Evolutionary conservation across 2,888 invertebrate species (phyloP).

Genomic region (Zaprionus obscuricornis): DNA sequence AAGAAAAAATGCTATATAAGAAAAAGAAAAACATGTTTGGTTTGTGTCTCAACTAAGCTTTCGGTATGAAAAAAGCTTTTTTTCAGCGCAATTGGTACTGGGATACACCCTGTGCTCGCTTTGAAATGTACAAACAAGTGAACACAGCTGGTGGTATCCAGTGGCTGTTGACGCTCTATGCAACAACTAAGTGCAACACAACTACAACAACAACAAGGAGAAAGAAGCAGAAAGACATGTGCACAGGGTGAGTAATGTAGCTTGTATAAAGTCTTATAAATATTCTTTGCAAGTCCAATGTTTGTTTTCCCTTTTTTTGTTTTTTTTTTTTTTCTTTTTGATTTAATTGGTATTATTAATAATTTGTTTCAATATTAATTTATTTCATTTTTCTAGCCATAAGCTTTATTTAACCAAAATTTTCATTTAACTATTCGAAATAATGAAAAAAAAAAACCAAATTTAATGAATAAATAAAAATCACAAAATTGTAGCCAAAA

Average conservation of each 20-base stretch:
- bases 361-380: conserved; percentile 48
- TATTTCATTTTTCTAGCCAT: conserved; percentile 59
- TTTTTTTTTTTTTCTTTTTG: conserved; percentile 27
- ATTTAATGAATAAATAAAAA: conserved; percentile 11
- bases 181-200: conserved; percentile 46
- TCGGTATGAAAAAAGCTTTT: conserved; percentile 38
- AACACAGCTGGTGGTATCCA: conserved; percentile 99
- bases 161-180: conserved; percentile 86
- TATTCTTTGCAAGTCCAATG: conserved; percentile 63
- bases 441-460: conserved; percentile 15
- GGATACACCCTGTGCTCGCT: conserved; percentile 99
- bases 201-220: conserved; percentile 3
- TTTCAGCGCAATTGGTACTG: conserved; percentile 87
- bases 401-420: conserved; percentile 63
- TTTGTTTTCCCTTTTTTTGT: conserved; percentile 28
- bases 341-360: conserved; percentile 35
- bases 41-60: conserved; percentile 63
- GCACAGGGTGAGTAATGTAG: conserved; percentile 51
- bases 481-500: conserved; percentile 12
- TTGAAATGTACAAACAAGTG: conserved; percentile 88
- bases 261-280: conserved; percentile 12
- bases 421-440: conserved; percentile 49
- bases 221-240: neutral
- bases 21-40: too few species aligned
- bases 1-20: too few species aligned